A percentile compares a stretch with the other conserved stretches of the same genome.
These are phyloP conservation scores for Aphelinus atriplicis DNA, from an alignment of 1,140 invertebrate genomes.

Conservation along the genomic window DNA sequence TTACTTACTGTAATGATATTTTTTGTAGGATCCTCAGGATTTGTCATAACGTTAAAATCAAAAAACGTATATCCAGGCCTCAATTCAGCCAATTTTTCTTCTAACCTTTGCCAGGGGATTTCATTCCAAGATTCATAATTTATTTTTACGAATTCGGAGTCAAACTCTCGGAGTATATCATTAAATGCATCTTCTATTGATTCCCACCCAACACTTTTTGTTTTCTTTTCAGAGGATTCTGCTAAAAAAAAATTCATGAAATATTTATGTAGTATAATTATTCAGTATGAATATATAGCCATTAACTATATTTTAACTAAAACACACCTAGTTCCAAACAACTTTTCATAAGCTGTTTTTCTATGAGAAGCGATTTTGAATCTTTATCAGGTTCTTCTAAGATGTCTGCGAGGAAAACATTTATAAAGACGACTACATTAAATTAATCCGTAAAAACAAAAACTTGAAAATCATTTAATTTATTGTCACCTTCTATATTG, in stretches of 20 bases:
- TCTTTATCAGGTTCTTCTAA: not conserved
- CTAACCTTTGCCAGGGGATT: not conserved
- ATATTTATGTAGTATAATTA: no score
- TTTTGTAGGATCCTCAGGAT: not conserved
- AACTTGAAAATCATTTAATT: not conserved
- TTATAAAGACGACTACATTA: not conserved
- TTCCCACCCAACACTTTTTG: not conserved
- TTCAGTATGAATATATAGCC: no score
- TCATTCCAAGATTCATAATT: no score
- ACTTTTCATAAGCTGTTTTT: not conserved
- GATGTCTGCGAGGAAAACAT: not conserved
- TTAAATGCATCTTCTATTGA: not conserved
- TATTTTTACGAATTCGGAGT: no score
- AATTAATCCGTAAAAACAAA: not conserved
- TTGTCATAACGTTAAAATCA: not conserved
- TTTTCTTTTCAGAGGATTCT: no score
- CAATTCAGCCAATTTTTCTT: not conserved
- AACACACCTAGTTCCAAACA: conserved; percentile 13
- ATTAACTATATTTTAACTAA: not conserved
- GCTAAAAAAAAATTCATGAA: no score
- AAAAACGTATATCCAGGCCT: conserved; percentile 12
- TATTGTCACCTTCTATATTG: no score
- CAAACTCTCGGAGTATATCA: no score
- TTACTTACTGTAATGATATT: conserved; percentile 14
- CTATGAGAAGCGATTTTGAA: not conserved